Evolutionary conservation across 2,797 vertebrate genomes (phyloP), one percentile per base, ranked within the genome.

Genomic region (Sebastes paucispinis): DNA sequence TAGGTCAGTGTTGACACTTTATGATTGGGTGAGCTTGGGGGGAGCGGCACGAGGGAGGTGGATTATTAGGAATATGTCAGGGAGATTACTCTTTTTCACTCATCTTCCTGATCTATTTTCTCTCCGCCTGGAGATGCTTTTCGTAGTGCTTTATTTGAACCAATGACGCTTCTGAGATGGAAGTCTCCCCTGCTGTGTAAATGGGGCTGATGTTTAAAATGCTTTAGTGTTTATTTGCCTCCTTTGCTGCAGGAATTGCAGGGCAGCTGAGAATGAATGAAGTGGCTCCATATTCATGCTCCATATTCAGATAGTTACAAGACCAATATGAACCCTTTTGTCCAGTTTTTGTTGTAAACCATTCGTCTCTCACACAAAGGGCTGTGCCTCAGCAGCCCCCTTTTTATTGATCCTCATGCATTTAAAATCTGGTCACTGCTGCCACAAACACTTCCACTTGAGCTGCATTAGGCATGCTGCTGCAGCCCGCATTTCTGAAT

Each of bases 401-500:
- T 68, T 88, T 95, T 95, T 96, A 97, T 98, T 97, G 97, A 97
- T 98, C 94, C 94, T 93, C 88, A 79, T 96, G 95, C 95, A 95
- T 98, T 97, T 96, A 96, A 96, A 97, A 96, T 96, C 94, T 95
- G 91, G 95, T 97, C 94, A 93, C 96, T 94, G 92, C 94, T 94
- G 94, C 94, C 91, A 93, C 93, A 92, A 93, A 94, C 93, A 88
- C 89, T 89, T 93, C 93, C 95, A 85, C 96, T 96, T 96, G 93
- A 96, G 93, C 94, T 96, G 91, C 86, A 90, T 87, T 93, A 91
- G 91, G 93, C 94, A 92, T 82, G 64, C 81, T 86, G 92, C 89
- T 92, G 89, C 86, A 84, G 87, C 82, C 82, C 85, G 87, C 84
- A 77, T 80, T 94, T 94, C 95, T 92, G 92, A 96, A 95, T 95